phyloP scores from a whole-genome alignment of 2,113 vertebrate genomes.

The Geococcyx californianus region DNA sequence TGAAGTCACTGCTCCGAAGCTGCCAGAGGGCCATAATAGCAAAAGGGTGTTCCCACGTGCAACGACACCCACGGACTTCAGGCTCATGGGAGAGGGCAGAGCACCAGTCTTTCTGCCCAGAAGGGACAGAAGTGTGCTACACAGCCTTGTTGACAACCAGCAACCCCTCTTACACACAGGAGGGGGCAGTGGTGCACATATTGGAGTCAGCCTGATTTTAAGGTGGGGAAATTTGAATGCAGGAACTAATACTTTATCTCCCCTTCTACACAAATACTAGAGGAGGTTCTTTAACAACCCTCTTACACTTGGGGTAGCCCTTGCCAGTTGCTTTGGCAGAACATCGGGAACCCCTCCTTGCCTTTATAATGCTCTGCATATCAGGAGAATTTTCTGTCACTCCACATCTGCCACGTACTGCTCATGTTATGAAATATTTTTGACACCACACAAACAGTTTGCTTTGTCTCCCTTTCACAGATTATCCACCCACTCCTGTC shows the following conservation, averaged over 20 bases:
- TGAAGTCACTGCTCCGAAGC: not conserved
- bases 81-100: not conserved
- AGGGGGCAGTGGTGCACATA: not conserved
- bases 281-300: not conserved
- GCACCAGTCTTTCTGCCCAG: not conserved
- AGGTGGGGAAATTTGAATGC: fast-evolving
- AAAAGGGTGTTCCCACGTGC: not conserved
- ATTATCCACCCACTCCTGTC: slow-evolving; percentile 16
- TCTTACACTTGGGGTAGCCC: not conserved
- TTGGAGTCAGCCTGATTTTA: not conserved
- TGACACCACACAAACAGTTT: not conserved
- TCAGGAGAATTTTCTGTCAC: not conserved
- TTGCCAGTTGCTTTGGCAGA: not conserved
- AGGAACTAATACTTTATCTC: not conserved
- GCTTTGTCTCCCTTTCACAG: not conserved
- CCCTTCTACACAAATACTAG: not conserved
- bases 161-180: not conserved
- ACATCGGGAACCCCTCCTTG: not conserved
- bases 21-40: not conserved
- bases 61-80: not conserved
- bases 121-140: not conserved
- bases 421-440: not conserved
- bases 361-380: not conserved
- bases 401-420: not conserved
- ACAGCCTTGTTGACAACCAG: not conserved